phyloP scores from a whole-genome alignment of 2,888 invertebrate species.

The Calameuta idolon region DNA sequence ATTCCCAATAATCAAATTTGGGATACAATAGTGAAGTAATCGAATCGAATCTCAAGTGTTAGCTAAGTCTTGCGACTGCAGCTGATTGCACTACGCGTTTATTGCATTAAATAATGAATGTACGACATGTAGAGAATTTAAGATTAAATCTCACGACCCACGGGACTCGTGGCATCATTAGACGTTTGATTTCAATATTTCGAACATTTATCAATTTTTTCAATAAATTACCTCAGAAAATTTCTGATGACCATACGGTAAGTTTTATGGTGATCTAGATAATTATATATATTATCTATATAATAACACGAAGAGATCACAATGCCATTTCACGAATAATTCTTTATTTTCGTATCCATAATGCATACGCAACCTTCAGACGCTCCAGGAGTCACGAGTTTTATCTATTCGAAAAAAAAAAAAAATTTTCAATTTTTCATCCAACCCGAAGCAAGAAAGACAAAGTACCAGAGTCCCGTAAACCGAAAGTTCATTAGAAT shows the following conservation, averaged over 20 bases:
- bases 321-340: too few species aligned
- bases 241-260: background rate
- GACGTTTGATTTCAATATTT: background rate
- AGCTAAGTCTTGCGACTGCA: conserved; percentile 46
- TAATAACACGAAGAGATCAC: background rate
- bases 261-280: background rate
- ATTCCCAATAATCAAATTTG: conserved; percentile 2
- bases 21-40: conserved; percentile 12
- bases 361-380: background rate
- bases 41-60: conserved; percentile 32
- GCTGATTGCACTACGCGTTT: conserved; percentile 58
- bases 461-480: background rate
- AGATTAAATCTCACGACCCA: conserved; percentile 21
- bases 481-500: background rate
- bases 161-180: conserved; percentile 3
- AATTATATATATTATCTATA: background rate
- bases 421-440: background rate
- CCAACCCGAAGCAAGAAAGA: background rate
- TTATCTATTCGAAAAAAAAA: background rate
- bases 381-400: background rate
- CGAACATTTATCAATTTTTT: background rate
- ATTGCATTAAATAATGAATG: conserved; percentile 44
- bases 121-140: conserved; percentile 46
- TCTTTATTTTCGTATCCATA: background rate
- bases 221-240: background rate